Evolutionary conservation across 2,888 invertebrate genomes (phyloP).

Genomic region (Dryobotodes eremita): DNA sequence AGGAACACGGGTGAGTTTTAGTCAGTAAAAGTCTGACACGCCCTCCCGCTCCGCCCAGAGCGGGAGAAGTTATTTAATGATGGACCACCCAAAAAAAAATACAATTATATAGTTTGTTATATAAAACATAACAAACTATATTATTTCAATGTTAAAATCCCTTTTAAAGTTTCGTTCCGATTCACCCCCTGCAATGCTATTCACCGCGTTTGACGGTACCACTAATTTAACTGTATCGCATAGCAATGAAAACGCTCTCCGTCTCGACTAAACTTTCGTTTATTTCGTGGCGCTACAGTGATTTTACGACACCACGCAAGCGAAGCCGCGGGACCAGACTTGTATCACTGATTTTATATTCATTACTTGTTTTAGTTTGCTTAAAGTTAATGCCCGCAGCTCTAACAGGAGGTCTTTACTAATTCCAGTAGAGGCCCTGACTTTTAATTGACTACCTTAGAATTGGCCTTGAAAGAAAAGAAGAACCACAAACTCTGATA

Average conservation of each 20-base stretch:
- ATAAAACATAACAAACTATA: no score
- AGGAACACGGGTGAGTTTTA: no score
- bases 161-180: no score
- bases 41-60: no score
- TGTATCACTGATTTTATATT: conserved; percentile 29
- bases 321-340: conserved; percentile 1
- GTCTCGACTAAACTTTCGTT: conserved; percentile 29
- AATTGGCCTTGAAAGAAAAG: no score
- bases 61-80: no score
- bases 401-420: background rate
- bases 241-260: conserved; percentile 28
- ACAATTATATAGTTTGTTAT: no score
- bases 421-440: background rate
- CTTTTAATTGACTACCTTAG: background rate
- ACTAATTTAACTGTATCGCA: background rate
- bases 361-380: background rate
- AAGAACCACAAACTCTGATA: background rate
- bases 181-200: no score
- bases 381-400: background rate
- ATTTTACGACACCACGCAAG: conserved; percentile 37
- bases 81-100: no score
- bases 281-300: conserved; percentile 14
- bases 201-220: no score
- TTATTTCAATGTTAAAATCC: no score
- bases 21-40: no score